These are phyloP conservation scores for Catagonus wagneri DNA, from an alignment of 2,113 vertebrate species.

Conservation along the genomic window DNA sequence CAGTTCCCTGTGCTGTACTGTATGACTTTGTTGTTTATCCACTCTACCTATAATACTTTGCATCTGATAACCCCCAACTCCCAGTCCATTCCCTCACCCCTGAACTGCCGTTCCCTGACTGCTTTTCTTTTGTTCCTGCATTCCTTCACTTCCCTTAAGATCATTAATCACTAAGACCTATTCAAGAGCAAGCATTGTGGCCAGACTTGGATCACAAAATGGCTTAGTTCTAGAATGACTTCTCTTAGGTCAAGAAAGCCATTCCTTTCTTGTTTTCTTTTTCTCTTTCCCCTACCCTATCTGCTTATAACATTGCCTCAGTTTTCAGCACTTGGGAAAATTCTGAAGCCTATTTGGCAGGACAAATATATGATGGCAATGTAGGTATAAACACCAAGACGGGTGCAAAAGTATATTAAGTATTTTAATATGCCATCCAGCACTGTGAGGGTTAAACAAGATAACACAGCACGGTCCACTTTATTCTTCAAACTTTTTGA, in stretches of 20 bases:
- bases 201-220: neutral
- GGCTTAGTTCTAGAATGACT: neutral
- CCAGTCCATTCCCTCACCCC: neutral
- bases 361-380: neutral
- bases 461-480: neutral
- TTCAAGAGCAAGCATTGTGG: neutral
- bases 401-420: neutral
- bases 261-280: neutral
- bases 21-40: no score
- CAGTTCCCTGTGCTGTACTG: no score
- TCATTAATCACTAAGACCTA: neutral
- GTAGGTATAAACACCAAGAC: neutral
- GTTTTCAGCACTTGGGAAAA: conserved; percentile 25
- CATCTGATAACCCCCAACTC: no score
- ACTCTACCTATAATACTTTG: no score
- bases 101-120: neutral
- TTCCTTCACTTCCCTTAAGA: neutral
- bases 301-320: neutral
- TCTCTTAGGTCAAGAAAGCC: neutral
- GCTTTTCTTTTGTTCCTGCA: neutral
- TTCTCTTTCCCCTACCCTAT: neutral
- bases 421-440: conserved; percentile 17
- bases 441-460: neutral
- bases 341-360: neutral
- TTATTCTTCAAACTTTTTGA: conserved; percentile 34